These are phyloP conservation scores for Hemiscyllium ocellatum DNA, from an alignment of 2,113 vertebrate species.

Conservation along the genomic window DNA sequence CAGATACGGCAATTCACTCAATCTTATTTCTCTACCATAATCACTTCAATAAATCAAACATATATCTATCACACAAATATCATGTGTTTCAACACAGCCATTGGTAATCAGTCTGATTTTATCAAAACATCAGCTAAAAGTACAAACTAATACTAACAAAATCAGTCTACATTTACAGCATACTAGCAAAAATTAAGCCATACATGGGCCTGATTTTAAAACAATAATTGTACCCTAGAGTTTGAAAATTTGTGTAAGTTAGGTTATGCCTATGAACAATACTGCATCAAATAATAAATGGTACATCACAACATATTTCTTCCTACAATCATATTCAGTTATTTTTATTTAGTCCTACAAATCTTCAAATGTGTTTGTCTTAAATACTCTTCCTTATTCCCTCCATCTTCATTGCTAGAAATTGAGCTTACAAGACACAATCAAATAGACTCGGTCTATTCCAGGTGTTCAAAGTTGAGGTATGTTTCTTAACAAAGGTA, in stretches of 20 bases:
- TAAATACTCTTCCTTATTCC: neutral
- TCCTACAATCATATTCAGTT: neutral
- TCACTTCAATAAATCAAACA: neutral
- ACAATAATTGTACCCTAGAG: neutral
- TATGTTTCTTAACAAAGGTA: neutral
- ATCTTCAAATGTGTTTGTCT: neutral
- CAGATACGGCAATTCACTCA: neutral
- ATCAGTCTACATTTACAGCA: neutral
- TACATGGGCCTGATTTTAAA: neutral
- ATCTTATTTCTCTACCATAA: neutral
- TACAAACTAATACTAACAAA: neutral
- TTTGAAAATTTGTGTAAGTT: neutral
- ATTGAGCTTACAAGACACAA: neutral
- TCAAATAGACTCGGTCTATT: neutral
- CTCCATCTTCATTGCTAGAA: neutral
- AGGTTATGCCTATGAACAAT: neutral
- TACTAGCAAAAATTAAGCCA: neutral
- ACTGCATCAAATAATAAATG: neutral
- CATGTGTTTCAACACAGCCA: neutral
- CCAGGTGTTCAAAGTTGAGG: neutral
- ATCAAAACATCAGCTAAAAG: neutral
- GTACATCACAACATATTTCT: neutral
- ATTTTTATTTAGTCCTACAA: neutral
- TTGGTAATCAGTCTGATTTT: neutral
- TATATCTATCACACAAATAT: neutral